phyloP scores from a whole-genome alignment of 2,113 vertebrate genomes.

The Gallinago media region DNA sequence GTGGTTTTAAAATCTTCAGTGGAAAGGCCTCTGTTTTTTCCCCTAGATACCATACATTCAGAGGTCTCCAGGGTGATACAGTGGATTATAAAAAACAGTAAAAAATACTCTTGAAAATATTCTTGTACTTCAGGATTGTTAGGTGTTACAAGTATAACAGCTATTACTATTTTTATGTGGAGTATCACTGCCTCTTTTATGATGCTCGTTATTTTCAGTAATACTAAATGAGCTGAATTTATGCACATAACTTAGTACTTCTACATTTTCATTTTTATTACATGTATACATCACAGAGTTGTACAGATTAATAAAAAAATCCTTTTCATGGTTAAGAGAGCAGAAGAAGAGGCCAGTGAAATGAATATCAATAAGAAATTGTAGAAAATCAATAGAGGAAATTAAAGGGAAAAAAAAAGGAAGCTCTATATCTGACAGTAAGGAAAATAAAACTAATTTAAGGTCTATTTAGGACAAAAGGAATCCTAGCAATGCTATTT shows the following conservation, averaged over 20 bases:
- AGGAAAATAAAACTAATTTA: constrained; percentile 6
- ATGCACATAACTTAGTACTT: constrained; percentile 23
- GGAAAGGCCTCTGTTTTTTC: neutral
- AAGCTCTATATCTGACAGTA: neutral
- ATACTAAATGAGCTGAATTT: constrained; percentile 1
- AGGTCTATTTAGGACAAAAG: neutral
- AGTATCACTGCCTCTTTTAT: neutral
- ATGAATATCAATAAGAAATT: constrained; percentile 22
- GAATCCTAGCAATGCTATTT: neutral
- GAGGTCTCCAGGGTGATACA: neutral
- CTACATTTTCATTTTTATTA: constrained; percentile 42
- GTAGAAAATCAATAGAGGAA: constrained; percentile 1
- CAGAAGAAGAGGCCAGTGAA: neutral
- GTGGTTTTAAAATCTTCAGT: neutral
- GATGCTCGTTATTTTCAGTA: constrained; percentile 19
- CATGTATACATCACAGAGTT: neutral
- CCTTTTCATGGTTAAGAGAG: neutral
- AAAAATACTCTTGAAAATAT: neutral
- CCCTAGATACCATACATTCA: neutral
- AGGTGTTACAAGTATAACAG: neutral
- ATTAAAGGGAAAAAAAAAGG: constrained; percentile 19
- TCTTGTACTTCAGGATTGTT: neutral
- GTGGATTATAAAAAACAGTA: neutral
- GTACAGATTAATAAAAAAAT: neutral
- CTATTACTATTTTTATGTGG: neutral